phyloP scores from a whole-genome alignment of 2,113 vertebrate genomes.

The Cottus gobio region DNA sequence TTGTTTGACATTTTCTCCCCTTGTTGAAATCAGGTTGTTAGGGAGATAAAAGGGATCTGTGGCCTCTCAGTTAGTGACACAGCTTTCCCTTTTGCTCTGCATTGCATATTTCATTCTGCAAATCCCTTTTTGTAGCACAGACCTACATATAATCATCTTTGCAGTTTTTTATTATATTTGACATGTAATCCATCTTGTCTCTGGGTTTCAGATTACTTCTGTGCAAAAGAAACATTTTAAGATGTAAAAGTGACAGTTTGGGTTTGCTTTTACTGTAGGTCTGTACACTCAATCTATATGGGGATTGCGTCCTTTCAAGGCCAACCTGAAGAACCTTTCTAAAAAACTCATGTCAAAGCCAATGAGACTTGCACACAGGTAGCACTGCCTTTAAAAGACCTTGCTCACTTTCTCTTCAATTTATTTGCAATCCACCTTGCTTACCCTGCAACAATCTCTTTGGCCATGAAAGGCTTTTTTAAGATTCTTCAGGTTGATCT shows the following conservation, averaged over 20 bases:
- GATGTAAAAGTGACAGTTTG: slow-evolving; percentile 8
- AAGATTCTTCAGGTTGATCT: neutral
- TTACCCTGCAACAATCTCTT: neutral
- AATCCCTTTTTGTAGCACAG: slow-evolving; percentile 13
- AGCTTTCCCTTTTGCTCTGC: neutral
- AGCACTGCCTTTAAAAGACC: neutral
- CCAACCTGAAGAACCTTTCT: neutral
- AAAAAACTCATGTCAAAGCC: neutral
- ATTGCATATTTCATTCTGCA: slow-evolving; percentile 16
- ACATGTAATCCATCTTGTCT: slow-evolving; percentile 10
- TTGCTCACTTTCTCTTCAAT: neutral
- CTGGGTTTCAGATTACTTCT: slow-evolving; percentile 12
- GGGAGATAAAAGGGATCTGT: slow-evolving; percentile 22
- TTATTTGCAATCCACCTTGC: neutral
- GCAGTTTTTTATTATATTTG: slow-evolving; percentile 39
- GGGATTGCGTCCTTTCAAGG: neutral
- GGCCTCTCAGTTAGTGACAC: slow-evolving; percentile 14
- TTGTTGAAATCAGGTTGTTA: slow-evolving; percentile 34
- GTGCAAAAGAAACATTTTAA: slow-evolving; percentile 14
- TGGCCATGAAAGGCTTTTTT: neutral
- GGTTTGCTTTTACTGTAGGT: neutral
- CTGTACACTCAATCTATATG: neutral
- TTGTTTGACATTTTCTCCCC: slow-evolving; percentile 9
- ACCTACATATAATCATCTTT: slow-evolving; percentile 25
- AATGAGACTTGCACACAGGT: neutral